Base-by-base conservation (phyloP, 2,888 invertebrate genomes). In the Omphaloscelis lunosa region DNA sequence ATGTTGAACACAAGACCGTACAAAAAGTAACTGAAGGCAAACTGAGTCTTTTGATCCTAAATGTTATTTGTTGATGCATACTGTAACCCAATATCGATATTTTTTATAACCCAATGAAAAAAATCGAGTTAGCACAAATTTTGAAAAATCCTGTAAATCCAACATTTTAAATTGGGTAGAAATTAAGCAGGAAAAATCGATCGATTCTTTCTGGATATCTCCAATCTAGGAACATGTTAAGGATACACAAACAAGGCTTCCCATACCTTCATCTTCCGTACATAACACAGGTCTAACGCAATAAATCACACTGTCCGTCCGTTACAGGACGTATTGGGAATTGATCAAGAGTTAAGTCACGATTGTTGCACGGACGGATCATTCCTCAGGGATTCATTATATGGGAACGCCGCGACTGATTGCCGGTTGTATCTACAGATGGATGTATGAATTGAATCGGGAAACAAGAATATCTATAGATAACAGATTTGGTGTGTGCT, bases 331-430 rank as follows among this genome's bases (percentile, higher is more conserved):
- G 94, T 94, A 94, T 92, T 91, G 94, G 95, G 95, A 94, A 94
- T 94, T 93, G 95, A 96, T 96, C 95, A 93, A 89, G 94, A 96
- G 95, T 96, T 93, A 93, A 95, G 96, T 97, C 96, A 96, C 96
- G 96, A 94, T 93, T 94, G 94, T 94, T 92, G 94, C 92, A 86
- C 92, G 91, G 92, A 94, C 93, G 92, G 91, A 93, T 89, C 91
- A 91, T 90, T 95, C 97, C 96, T 91, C 73, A 84, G 96, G 96
- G 97, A 96, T 95, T 97, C 96, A 96, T 96, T 96, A 96, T 92
- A 91, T 90, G 87, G 92, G 90, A 91, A 90, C 91, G 89, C 89
- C 88, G 89, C 88, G 94, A 93, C 95, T 94, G 95, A 95, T 95
- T 95, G 94, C 91, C 91, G 91, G 89, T 84, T 85, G 83, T 88